phyloP scores from a whole-genome alignment of 92 coral and sea anemone species.

The Siderastrea siderea region DNA sequence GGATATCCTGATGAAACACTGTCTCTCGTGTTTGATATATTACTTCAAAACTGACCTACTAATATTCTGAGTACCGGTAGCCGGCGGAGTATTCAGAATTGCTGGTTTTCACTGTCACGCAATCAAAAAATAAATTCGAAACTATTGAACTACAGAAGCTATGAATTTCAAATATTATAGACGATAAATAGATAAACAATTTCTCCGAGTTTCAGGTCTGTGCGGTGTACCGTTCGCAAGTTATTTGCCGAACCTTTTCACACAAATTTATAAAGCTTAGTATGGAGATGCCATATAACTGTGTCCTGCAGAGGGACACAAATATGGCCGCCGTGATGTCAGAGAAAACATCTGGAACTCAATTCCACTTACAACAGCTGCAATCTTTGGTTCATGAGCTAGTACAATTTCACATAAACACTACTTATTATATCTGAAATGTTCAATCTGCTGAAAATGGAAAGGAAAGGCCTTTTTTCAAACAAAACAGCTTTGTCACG shows the following conservation, averaged over 20 bases:
- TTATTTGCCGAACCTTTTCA: conserved; percentile 7
- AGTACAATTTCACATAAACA: conserved; percentile 9
- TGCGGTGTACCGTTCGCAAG: conserved; percentile 10
- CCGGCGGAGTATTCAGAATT: no score
- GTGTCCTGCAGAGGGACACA: no score
- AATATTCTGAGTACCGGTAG: no score
- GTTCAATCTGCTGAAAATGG: no score
- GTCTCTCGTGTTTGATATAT: no score
- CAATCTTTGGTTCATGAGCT: conserved; percentile 1
- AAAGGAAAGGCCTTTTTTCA: background rate
- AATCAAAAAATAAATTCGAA: conserved; percentile 5
- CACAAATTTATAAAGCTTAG: conserved; percentile 15
- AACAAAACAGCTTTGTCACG: conserved; percentile 15
- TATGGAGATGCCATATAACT: conserved; percentile 4
- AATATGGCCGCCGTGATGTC: background rate
- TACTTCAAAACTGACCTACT: no score
- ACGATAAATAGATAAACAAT: conserved; percentile 1
- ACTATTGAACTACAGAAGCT: conserved; percentile 11
- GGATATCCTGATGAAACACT: no score
- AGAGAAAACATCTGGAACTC: conserved; percentile 7
- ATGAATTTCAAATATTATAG: conserved; percentile 16
- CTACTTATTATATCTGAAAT: background rate
- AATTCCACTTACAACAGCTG: background rate
- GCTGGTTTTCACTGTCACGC: no score
- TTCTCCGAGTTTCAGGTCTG: conserved; percentile 6